Base-by-base conservation (phyloP, 2,797 vertebrate genomes). In the Chelon labrosus region DNA sequence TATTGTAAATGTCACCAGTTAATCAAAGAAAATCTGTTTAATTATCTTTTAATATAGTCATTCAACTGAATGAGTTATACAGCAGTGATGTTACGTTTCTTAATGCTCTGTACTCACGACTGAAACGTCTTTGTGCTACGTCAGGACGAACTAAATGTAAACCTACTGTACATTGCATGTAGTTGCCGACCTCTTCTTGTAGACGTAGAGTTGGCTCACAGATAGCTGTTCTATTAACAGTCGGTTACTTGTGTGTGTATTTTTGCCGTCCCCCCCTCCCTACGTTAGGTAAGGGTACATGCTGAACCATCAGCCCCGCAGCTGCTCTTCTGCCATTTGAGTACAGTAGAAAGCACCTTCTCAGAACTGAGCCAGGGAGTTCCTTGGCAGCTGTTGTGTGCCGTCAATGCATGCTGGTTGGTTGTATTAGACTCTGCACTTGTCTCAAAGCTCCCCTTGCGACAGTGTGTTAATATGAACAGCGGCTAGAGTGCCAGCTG, bases 331-430 rank as follows among this genome's bases (percentile, higher is more conserved):
- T 80, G 83, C 72, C 75, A 71, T 82, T 77, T 3, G 52, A 78
- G 79, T 90, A 89, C 78, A 90, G 82, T 88, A 88, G 82, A 85
- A 83, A 83, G 55, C 67, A 63, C 76, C 83, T 85, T 81, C 57
- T 79, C 58, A 27, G 38, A 58, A 50, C 71, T 54, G 66, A 77
- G 70, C 63, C 72, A 50, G 75, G 83, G 83, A 86, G 84, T 67
- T 82, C 77, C 84, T 87, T 65, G 60, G 80, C 87, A 91, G 86
- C 79, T 89, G 86, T 71, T 78, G 64, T 58, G 75, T 71, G 67
- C 75, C 50, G 55, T 84, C 84, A 50, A 52, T 65, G 67, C 57
- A 51, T 19, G 13, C 57, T 19, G 59, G 62, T 73, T 54, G 68
- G 61, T 79, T 63, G 61, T 63, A 62, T 73, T 76, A 65, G 65